Base-by-base conservation (phyloP, 2,888 invertebrate species). In the Heliconius hortense region DNA sequence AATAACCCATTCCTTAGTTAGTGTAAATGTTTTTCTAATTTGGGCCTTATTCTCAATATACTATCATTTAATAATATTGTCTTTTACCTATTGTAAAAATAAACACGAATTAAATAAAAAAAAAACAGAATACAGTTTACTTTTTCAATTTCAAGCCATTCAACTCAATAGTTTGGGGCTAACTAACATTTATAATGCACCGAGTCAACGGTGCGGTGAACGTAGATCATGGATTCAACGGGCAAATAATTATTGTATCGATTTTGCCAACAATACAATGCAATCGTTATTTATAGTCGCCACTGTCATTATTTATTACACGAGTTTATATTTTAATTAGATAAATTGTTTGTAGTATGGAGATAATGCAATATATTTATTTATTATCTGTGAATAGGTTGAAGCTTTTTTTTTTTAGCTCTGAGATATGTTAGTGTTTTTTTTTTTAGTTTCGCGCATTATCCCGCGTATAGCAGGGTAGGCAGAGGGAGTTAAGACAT, bases 241-340 rank as follows among this genome's bases (percentile, higher is more conserved):
- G 74, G 39, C 67, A 63, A 74, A 77, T 77, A 72, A 77, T 77
- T 77, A 75, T 77, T 7, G 28, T 43, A 77, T 71, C 75, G 75
- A 77, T 75, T 71, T 73, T 62, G 56, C 56, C 28, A 62, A 73
- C 59, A 31, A 71, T 69, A 43, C 74, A 48, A 10, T n/a, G 3
- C n/a, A 21, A 70, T 64, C 59, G 76, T 76, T 76, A 72, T 77
- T 75, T 72, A 77, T 76, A 62, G 63, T 48, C 63, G 53, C 60
- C 60, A 18, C 26, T 24, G 26, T 26, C 48, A 68, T 76, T 69
- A 73, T 76, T 69, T 76, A 76, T 76, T 48, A 62, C 60, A n/a
- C 4, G 18, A 21, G 15, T 64, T 70, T 39, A 70, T 21, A 31
- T 69, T 35, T 13, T 63, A 28, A 62, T 69, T 63, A 56, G n/a